Base-by-base conservation (phyloP, 2,797 vertebrate genomes). In the Pempheris klunzingeri region DNA sequence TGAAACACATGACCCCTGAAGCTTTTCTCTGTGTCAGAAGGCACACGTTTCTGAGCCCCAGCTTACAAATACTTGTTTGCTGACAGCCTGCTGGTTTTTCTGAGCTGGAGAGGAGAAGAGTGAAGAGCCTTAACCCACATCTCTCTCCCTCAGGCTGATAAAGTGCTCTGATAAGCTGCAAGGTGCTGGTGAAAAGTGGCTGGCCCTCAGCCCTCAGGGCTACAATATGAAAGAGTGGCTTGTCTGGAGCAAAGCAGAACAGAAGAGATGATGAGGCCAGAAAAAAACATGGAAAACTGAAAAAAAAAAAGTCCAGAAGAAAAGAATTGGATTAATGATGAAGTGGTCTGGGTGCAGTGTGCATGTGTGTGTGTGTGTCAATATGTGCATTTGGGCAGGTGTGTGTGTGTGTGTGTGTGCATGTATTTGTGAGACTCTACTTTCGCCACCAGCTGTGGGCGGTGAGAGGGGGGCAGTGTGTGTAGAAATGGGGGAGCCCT, bases 81-180 rank as follows among this genome's bases (percentile, higher is more conserved):
- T 96, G 96, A 97, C 96, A 96, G 95, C 93, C 93, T 92, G 95
- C 91, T 95, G 95, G 92, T 93, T 92, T 82, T 22, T 64, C 34
- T 74, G 79, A 88, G 79, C 70, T 72, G 68, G 59, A 28, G 66
- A 66, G 80, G 24, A 91, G 94, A 66, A 92, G 93, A 96, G 94
- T 93, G 94, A 94, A 93, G 95, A 94, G 95, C 94, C 95, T 90
- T 92, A 96, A 92, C 97, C 97, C 96, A 96, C 96, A 97, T 98
- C 95, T 95, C 94, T 95, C 92, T 93, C 93, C 94, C 88, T 83
- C 83, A 88, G 92, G 94, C 96, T 94, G 97, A 99, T 98, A 98
- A 97, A 98, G 98, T 98, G 97, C 97, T 97, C 93, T 93, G 97
- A 99, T 98, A 99, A 98, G 97, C 94, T 83, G 74, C n/a, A 65